Evolutionary conservation across 2,888 invertebrate species (phyloP).

Genomic region (Ophioninae sp.): DNA sequence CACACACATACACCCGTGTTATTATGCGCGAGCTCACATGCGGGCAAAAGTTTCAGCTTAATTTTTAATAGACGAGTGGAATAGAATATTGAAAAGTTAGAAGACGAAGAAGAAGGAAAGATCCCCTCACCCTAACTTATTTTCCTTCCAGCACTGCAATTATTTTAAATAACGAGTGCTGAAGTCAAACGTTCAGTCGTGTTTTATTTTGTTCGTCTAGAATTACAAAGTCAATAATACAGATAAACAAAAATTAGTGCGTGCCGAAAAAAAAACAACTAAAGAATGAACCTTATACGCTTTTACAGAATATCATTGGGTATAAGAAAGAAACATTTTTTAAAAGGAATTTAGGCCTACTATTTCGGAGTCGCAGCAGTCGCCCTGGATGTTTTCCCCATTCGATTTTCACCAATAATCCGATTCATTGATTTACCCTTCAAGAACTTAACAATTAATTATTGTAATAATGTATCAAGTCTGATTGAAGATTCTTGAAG

Average conservation of each 20-base stretch:
- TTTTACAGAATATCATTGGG: neutral
- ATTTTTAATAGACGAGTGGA: conserved; percentile 48
- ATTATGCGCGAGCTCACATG: conserved; percentile 1
- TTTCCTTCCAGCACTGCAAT: conserved; percentile 52
- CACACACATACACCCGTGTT: conserved; percentile 6
- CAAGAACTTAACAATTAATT: neutral
- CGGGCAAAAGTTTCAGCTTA: conserved; percentile 48
- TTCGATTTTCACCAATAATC: neutral
- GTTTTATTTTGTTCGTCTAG: conserved; percentile 41
- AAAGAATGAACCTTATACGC: neutral
- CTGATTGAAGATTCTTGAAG: neutral
- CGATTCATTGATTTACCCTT: neutral
- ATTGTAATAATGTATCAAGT: neutral
- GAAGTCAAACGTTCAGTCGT: conserved; percentile 16
- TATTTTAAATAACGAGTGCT: conserved; percentile 50
- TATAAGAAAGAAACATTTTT: neutral
- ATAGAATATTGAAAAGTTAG: conserved; percentile 22
- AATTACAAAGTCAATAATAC: conserved; percentile 32
- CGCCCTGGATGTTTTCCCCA: neutral
- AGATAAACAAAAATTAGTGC: conserved; percentile 4
- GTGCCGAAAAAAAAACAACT: neutral
- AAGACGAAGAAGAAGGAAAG: conserved; percentile 4
- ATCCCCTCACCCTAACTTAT: conserved; percentile 36
- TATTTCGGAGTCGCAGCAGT: neutral
- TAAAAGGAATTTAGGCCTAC: neutral